Percentiles rank a stretch among this genome's conserved stretches.
phyloP scores from a whole-genome alignment of 2,113 vertebrate species.

The Protobothrops mucrosquamatus region DNA sequence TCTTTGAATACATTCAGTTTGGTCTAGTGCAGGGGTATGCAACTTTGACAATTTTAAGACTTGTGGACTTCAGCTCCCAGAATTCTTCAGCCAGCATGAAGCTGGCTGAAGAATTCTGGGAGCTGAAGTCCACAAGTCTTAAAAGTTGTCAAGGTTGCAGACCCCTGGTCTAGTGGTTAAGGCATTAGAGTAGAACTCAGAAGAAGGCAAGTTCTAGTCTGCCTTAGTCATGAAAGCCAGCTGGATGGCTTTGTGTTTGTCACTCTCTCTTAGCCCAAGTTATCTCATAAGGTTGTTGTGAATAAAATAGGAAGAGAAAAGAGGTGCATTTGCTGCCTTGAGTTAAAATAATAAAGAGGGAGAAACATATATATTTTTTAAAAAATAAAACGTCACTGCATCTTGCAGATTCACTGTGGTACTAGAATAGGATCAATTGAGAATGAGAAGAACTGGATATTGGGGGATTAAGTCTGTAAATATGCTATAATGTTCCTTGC shows the following conservation, averaged over 20 bases:
- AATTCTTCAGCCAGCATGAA: no score
- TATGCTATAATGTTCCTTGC: neutral
- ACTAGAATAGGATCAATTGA: neutral
- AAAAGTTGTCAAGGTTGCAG: no score
- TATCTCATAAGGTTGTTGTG: neutral
- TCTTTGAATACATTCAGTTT: neutral
- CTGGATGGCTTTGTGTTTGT: neutral
- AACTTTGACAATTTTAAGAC: no score
- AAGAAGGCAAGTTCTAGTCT: neutral
- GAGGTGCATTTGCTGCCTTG: neutral
- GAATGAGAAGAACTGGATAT: neutral
- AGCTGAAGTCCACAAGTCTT: no score
- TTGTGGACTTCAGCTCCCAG: no score
- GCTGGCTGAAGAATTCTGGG: no score
- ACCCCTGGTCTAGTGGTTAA: neutral
- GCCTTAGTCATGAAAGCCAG: neutral
- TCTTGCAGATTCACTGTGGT: neutral
- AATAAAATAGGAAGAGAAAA: neutral
- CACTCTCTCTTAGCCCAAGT: neutral
- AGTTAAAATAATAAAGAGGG: neutral
- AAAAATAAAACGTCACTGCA: neutral
- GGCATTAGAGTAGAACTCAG: neutral
- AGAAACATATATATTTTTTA: neutral
- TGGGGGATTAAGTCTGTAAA: neutral
- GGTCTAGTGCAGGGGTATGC: neutral